Conservation (phyloP, 2,888 invertebrate species). For the Lacanobia wlatinum region DNA sequence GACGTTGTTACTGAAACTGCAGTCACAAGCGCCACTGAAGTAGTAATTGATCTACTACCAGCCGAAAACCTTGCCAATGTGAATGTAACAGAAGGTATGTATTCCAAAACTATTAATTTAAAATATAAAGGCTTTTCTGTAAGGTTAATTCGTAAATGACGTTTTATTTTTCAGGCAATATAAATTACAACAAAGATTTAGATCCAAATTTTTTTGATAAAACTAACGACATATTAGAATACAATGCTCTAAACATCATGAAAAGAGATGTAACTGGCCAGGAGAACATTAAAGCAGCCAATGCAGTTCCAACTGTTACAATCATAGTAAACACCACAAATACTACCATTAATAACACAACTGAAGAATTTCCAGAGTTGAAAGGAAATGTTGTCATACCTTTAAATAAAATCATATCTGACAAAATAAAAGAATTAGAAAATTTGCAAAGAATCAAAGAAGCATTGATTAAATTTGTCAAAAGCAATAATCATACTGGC, state of each 20-base stretch:
- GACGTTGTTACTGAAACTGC: conserved; percentile 27
- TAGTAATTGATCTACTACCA: conserved; percentile 69
- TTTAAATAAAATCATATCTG: conserved; percentile 73
- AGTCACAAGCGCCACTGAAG: conserved; percentile 45
- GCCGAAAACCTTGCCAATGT: conserved; percentile 37
- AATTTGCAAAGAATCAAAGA: conserved; percentile 73
- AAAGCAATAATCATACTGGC: conserved; percentile 41
- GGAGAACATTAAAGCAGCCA: conserved; percentile 18
- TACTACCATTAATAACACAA: not conserved
- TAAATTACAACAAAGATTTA: not conserved
- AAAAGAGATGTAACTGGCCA: conserved; percentile 73
- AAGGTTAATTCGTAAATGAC: not conserved
- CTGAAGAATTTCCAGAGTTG: conserved; percentile 51
- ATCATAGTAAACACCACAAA: conserved; percentile 35
- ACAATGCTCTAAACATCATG: conserved; percentile 69
- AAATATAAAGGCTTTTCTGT: too few species aligned
- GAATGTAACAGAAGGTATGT: conserved; percentile 50
- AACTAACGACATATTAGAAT: conserved; percentile 47
- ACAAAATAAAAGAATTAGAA: conserved; percentile 76
- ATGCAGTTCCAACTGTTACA: conserved; percentile 23
- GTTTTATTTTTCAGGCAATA: not conserved
- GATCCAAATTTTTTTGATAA: not conserved
- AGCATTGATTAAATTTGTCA: conserved; percentile 71
- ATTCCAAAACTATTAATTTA: not conserved
- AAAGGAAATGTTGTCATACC: conserved; percentile 70